Base-by-base conservation (phyloP, 2,113 vertebrate species). In the Melanerpes formicivorus region DNA sequence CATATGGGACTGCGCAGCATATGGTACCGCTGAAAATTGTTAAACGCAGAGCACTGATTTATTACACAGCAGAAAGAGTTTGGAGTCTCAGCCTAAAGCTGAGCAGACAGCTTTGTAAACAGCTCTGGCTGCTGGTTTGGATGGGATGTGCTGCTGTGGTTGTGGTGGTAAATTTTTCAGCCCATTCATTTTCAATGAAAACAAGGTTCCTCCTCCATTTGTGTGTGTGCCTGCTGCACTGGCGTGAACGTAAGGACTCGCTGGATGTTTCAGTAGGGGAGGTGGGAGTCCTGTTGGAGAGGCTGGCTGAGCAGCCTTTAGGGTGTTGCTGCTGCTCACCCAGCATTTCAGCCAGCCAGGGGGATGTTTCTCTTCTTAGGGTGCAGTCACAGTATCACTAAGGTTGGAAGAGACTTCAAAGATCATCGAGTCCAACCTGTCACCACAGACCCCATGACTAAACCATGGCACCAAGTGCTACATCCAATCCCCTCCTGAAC, bases 61-160 rank as follows among this genome's bases (percentile, higher is more conserved):
- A 59, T 60, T 84, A 73, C 94, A 92, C 93, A 94, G 69, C 84
- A 91, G 64, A 96, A 89, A 79, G 86, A 58, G 88, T 90, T 84
- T 48, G 72, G 70, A 14, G 77, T 93, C 93, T 69, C 71, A 74
- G 69, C n/a, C 40, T 76, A 26, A 77, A 34, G 3, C 95, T 56
- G 85, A 90, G 87, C 58, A 78, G 65, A 66, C 81, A 78, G 58
- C 90, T 93, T 88, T 91, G 85, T 93, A 93, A 93, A 91, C 88
- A 78, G 66, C 85, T 85, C 77, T 81, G 88, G 76, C 72, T 91
- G 91, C 72, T 83, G 87, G 13, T 88, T 64, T 58, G 82, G 25
- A 2, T 54, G 63, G 79, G 72, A 11, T 71, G 71, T 11, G 7
- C 10, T 52, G 8, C 13, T 72, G 52, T 74, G 83, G n/a, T 48